Evolutionary conservation across 1,140 invertebrate species (phyloP), one percentile per base, ranked within the genome.

Genomic region (Onthophagus taurus): DNA sequence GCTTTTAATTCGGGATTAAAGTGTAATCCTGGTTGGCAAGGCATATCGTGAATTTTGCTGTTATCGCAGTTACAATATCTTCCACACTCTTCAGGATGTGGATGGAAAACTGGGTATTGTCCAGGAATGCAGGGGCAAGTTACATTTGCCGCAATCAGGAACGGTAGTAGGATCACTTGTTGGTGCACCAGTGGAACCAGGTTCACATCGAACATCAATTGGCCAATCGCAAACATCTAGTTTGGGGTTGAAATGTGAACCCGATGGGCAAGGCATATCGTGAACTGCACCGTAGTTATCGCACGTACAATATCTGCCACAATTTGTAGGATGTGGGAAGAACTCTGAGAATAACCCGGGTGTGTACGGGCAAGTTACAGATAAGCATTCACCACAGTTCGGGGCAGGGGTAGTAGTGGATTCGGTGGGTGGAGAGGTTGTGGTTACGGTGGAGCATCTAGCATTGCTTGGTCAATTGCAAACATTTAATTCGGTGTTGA

Each of bases 401-500:
- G 11, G 2, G 7, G 14, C 3, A 12, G n/a, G n/a, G 31, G 2
- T n/a, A 16, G 8, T n/a, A 1, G 12, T n/a, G n/a, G 6, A n/a
- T 2, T 29, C 5, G 26, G 13, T 2, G 26, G 11, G 11, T 9
- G 26, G 5, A 12, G 2, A 2, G 26, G 26, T 29, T 9, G 2
- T 29, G 2, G 26, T 29, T 29, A 12, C 4, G 4, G 26, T 29
- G 2, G 13, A 9, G 18, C 37, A 39, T n/a, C 13, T 11, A 31
- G 23, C 38, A 6, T 18, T 31, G 3, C 14, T 2, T 4, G 50
- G 42, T 43, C 47, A 52, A 33, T 52, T 48, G 26, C 51, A 52
- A 14, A 54, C 47, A 41, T 55, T 36, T 18, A 58, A 37, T 8
- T 54, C 48, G 4, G 66, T 54, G 51, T 78, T 72, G 44, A 76